Evolutionary conservation across 2,797 vertebrate species (phyloP).

Genomic region (Cercopithecus neglectus): DNA sequence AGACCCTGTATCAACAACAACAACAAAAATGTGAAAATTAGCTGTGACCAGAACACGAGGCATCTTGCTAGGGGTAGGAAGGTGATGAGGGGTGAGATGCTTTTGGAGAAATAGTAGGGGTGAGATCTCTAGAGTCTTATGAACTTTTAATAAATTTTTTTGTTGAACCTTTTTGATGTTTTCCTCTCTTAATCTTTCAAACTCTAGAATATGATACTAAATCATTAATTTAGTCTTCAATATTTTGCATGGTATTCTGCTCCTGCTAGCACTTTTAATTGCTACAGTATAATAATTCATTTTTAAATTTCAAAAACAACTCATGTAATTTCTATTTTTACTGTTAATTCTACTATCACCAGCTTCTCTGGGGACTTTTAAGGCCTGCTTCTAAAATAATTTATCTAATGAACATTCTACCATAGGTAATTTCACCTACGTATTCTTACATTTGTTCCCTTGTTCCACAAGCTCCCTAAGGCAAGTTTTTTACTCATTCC

Average conservation of each 20-base stretch:
- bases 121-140: not conserved
- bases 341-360: not conserved
- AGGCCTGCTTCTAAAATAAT: slow-evolving; percentile 3
- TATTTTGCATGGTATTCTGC: not conserved
- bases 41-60: not conserved
- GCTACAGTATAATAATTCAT: not conserved
- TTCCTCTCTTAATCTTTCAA: not conserved
- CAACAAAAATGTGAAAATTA: not conserved
- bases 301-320: slow-evolving; percentile 31
- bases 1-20: not conserved
- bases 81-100: not conserved
- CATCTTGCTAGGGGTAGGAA: fast-evolving
- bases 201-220: not conserved
- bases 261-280: not conserved
- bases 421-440: not conserved
- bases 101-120: not conserved
- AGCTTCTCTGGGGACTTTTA: not conserved
- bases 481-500: not conserved
- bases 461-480: not conserved
- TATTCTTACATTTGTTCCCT: not conserved
- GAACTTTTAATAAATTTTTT: not conserved
- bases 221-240: not conserved
- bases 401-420: not conserved
- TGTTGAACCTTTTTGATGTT: not conserved
- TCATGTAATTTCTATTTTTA: slow-evolving; percentile 3